Percentiles rank a stretch among this genome's conserved stretches.
Evolutionary conservation across 2,113 vertebrate genomes (phyloP).

Genomic region (Paralichthys olivaceus): DNA sequence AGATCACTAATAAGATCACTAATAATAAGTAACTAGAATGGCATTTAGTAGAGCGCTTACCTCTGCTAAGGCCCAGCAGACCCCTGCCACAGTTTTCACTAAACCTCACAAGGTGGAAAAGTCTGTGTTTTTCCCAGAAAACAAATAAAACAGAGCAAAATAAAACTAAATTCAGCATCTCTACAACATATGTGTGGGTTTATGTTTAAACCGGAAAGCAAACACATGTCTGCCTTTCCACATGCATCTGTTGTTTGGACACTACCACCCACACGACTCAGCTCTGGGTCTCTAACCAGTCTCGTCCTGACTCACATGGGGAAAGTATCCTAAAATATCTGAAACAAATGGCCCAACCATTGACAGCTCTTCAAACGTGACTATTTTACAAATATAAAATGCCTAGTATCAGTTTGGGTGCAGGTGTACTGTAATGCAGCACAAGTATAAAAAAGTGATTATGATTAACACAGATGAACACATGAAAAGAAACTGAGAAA

Average conservation of each 20-base stretch:
- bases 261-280: constrained; percentile 48
- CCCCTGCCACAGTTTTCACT: constrained; percentile 8
- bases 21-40: neutral
- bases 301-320: neutral
- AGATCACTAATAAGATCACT: neutral
- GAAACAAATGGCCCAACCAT: constrained; percentile 1
- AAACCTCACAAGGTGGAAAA: constrained; percentile 39
- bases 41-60: too few relatives aligned
- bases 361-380: neutral
- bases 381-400: neutral
- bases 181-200: constrained; percentile 60
- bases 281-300: neutral
- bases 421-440: neutral
- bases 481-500: too few relatives aligned
- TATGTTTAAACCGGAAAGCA: constrained; percentile 21
- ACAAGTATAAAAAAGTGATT: too few relatives aligned
- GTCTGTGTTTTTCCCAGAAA: constrained; percentile 39
- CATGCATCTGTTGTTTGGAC: constrained; percentile 67
- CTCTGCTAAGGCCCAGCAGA: neutral
- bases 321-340: neutral
- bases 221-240: constrained; percentile 49
- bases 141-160: constrained; percentile 32
- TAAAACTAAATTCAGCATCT: constrained; percentile 34
- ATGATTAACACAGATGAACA: too few relatives aligned
- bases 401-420: neutral